phyloP scores from a whole-genome alignment of 2,113 vertebrate genomes.

The Pituophis catenifer region DNA sequence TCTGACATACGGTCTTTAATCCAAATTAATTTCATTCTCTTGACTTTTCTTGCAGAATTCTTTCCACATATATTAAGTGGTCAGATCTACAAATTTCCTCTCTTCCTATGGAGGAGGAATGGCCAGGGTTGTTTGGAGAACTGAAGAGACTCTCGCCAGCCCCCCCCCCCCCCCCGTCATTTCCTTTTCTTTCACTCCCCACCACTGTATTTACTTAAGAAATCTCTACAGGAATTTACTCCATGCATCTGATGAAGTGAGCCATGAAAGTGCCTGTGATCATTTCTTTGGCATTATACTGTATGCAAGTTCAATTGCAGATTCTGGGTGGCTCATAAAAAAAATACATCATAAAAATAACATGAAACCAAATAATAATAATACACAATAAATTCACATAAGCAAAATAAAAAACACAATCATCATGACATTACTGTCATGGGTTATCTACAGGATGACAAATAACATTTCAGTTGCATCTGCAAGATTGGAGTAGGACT shows the following conservation, averaged over 20 bases:
- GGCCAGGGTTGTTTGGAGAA: background rate
- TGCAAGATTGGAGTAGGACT: background rate
- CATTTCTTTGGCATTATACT: background rate
- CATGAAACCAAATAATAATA: background rate
- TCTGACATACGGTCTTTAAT: background rate
- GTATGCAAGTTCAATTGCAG: background rate
- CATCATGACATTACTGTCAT: background rate
- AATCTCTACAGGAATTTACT: background rate
- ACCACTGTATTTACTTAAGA: background rate
- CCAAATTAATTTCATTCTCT: background rate
- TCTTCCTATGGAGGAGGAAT: background rate
- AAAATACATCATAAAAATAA: background rate
- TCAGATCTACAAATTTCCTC: background rate
- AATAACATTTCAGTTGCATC: background rate
- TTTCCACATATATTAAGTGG: background rate
- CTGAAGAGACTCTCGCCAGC: background rate
- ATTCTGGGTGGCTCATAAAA: background rate
- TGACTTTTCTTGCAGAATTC: background rate
- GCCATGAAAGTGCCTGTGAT: background rate
- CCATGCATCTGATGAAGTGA: background rate
- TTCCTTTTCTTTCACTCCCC: background rate
- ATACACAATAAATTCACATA: background rate
- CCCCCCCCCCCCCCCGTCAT: rapidly evolving
- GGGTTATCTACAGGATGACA: background rate
- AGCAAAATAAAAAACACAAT: background rate